Evolutionary conservation across 2,113 vertebrate genomes (phyloP).

Genomic region (Diadophis punctatus): DNA sequence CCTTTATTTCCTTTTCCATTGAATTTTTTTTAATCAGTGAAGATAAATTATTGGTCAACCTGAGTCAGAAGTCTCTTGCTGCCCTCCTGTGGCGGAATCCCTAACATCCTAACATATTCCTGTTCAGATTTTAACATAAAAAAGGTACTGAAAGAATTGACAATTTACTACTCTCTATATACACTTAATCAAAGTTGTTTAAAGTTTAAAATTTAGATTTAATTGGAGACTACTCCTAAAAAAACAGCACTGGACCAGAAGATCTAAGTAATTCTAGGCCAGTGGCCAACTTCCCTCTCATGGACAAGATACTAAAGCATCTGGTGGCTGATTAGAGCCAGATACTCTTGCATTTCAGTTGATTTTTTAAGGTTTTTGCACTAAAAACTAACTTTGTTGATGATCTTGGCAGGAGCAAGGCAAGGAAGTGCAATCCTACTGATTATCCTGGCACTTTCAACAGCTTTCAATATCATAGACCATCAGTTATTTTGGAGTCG

Average conservation of each 20-base stretch:
- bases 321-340: neutral
- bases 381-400: neutral
- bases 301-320: neutral
- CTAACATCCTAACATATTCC: neutral
- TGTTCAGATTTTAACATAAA: neutral
- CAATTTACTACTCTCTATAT: neutral
- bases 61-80: neutral
- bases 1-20: neutral
- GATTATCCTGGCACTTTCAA: neutral
- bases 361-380: neutral
- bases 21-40: neutral
- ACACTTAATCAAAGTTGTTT: neutral
- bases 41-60: neutral
- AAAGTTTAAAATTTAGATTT: neutral
- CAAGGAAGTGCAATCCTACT: neutral
- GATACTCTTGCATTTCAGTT: neutral
- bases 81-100: neutral
- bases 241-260: neutral
- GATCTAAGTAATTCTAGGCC: neutral
- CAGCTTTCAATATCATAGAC: neutral
- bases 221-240: neutral
- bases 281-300: neutral
- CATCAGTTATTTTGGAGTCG: neutral
- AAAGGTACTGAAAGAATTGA: neutral
- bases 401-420: neutral